A percentile compares a stretch with the other conserved stretches of the same genome.
phyloP scores from a whole-genome alignment of 2,113 vertebrate genomes.

The Dipodomys ordii region DNA sequence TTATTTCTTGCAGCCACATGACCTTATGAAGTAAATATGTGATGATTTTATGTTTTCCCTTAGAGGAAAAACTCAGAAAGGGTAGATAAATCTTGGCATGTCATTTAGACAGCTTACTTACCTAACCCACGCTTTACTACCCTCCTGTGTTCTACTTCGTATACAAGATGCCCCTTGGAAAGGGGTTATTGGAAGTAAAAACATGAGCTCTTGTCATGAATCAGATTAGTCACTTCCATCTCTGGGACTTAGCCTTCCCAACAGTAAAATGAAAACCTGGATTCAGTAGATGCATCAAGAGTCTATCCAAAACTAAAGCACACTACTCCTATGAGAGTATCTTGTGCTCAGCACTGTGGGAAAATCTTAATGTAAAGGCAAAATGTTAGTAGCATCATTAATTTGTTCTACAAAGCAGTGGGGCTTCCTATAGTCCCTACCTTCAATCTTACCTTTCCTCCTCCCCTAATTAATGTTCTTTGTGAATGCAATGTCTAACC shows the following conservation, averaged over 20 bases:
- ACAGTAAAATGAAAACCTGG: neutral
- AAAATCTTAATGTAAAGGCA: neutral
- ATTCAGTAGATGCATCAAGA: neutral
- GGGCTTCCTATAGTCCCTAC: neutral
- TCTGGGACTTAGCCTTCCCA: neutral
- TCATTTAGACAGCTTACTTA: neutral
- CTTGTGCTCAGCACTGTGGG: neutral
- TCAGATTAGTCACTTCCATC: neutral
- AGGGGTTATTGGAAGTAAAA: neutral
- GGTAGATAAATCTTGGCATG: neutral
- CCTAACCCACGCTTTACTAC: neutral
- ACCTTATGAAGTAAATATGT: neutral
- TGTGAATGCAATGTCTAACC: constrained; percentile 11
- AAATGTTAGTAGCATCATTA: neutral
- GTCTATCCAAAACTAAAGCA: constrained; percentile 2
- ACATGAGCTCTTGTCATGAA: neutral
- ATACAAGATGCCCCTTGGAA: neutral
- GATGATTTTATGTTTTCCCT: neutral
- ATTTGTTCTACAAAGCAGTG: neutral
- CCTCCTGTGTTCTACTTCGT: neutral
- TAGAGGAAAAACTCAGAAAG: neutral
- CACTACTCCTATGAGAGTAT: neutral
- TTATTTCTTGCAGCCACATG: constrained; percentile 12
- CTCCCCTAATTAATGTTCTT: constrained; percentile 18
- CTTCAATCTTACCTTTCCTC: neutral